These are phyloP conservation scores for Centruroides vittatus DNA, from an alignment of 1,140 invertebrate genomes.

Conservation along the genomic window DNA sequence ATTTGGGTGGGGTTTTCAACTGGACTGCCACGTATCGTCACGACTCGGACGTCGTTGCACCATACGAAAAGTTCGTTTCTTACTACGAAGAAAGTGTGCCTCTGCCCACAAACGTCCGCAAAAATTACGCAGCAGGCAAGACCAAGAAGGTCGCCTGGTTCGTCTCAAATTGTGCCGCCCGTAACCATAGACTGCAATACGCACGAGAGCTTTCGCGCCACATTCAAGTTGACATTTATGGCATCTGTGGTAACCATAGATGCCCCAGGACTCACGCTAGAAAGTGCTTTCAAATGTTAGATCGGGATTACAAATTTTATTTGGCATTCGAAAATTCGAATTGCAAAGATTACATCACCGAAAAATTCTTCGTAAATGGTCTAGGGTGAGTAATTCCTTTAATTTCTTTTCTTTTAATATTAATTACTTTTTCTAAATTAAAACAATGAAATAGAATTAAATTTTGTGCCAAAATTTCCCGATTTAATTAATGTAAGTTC, in stretches of 20 bases:
- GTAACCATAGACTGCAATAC: slow-evolving; percentile 72
- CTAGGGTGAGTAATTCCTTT: slow-evolving; percentile 48
- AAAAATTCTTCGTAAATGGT: slow-evolving; percentile 92
- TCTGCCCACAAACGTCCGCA: not conserved
- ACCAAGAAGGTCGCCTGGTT: slow-evolving; percentile 93
- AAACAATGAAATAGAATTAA: no score
- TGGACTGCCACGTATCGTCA: slow-evolving; percentile 89
- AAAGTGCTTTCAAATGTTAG: slow-evolving; percentile 77
- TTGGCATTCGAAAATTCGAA: slow-evolving; percentile 95
- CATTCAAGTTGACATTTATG: slow-evolving; percentile 84
- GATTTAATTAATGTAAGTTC: no score
- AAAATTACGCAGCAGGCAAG: slow-evolving; percentile 72
- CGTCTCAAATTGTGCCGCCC: slow-evolving; percentile 85
- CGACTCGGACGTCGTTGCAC: slow-evolving; percentile 88
- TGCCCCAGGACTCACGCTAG: slow-evolving; percentile 61
- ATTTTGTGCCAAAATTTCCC: no score
- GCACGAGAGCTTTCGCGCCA: slow-evolving; percentile 68
- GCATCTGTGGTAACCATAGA: slow-evolving; percentile 62
- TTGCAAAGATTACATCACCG: slow-evolving; percentile 90
- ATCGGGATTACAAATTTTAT: slow-evolving; percentile 93
- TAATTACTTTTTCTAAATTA: no score
- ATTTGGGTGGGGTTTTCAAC: slow-evolving; percentile 67
- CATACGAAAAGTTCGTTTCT: slow-evolving; percentile 78
- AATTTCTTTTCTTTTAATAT: no score
- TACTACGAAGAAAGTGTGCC: not conserved